Conservation (phyloP, 2,888 invertebrate species). For the Limulus polyphemus region DNA sequence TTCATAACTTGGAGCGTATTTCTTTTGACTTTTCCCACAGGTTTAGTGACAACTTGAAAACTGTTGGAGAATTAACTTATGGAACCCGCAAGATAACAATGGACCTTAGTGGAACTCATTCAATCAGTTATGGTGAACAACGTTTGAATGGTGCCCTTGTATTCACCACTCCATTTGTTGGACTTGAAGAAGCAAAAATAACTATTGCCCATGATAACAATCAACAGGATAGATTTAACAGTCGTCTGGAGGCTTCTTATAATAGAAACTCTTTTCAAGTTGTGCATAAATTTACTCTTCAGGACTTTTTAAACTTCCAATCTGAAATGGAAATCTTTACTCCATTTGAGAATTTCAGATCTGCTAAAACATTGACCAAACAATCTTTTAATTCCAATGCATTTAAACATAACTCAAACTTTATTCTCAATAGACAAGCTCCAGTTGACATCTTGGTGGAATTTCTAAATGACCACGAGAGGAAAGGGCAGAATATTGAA, state of each 20-base stretch:
- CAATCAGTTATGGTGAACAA: slow-evolving; percentile 2
- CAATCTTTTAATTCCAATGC: too few species aligned
- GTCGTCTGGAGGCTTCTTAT: too few species aligned
- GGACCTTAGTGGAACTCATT: slow-evolving; percentile 7
- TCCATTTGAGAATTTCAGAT: too few species aligned
- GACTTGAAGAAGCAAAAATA: slow-evolving; percentile 12
- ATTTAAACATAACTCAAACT: too few species aligned
- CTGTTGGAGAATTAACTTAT: slow-evolving; percentile 8
- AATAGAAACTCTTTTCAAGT: slow-evolving; percentile 5
- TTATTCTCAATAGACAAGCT: too few species aligned
- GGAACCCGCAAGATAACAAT: slow-evolving; percentile 9
- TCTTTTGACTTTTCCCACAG: slow-evolving; percentile 17
- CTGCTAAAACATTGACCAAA: too few species aligned
- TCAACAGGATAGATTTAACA: too few species aligned
- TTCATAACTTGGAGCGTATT: slow-evolving; percentile 7
- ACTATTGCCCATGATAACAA: slow-evolving; percentile 8
- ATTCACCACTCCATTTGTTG: slow-evolving; percentile 12
- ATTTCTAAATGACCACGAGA: too few species aligned
- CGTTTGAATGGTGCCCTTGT: slow-evolving; percentile 9
- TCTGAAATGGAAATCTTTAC: slow-evolving; percentile 4
- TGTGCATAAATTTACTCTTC: slow-evolving; percentile 6
- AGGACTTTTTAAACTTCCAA: slow-evolving; percentile 12
- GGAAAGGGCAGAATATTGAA: slow-evolving; percentile 4
- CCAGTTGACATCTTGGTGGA: too few species aligned
- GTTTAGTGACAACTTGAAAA: slow-evolving; percentile 9